Conservation (phyloP, 2,113 vertebrate genomes). For the Oreotrochilus melanogaster region DNA sequence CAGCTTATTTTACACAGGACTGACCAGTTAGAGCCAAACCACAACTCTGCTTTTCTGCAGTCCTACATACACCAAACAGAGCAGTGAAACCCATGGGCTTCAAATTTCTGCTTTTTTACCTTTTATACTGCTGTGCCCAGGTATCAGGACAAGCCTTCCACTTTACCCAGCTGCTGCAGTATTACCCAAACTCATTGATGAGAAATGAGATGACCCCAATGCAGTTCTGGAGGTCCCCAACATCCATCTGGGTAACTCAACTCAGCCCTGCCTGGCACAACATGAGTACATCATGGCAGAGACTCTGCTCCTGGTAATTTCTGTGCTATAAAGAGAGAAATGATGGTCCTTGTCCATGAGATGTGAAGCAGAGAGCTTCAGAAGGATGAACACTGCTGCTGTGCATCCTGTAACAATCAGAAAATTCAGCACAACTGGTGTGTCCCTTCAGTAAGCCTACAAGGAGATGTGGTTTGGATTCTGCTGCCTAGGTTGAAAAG, state of each 20-base stretch:
- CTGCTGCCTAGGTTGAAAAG: background rate
- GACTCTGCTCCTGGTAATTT: background rate
- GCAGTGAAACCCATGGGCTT: background rate
- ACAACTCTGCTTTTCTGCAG: background rate
- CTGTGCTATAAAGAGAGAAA: background rate
- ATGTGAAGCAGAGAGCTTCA: background rate
- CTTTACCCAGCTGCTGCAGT: background rate
- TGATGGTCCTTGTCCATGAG: background rate
- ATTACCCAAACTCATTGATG: background rate
- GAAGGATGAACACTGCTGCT: fast-evolving
- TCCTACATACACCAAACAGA: background rate
- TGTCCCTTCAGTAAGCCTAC: background rate
- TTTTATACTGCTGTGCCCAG: background rate
- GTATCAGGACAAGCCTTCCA: background rate
- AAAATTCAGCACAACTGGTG: background rate
- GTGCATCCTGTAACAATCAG: fast-evolving
- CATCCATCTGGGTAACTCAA: background rate
- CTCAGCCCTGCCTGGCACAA: background rate
- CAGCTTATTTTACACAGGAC: background rate
- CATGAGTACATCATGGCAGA: fast-evolving
- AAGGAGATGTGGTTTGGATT: background rate
- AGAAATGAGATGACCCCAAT: background rate
- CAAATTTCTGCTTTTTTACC: no score
- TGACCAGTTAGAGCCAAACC: background rate
- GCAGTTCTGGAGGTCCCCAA: background rate